Evolutionary conservation across 2,888 invertebrate species (phyloP), one percentile per base, ranked within the genome.

Genomic region (Penaeus monodon): DNA sequence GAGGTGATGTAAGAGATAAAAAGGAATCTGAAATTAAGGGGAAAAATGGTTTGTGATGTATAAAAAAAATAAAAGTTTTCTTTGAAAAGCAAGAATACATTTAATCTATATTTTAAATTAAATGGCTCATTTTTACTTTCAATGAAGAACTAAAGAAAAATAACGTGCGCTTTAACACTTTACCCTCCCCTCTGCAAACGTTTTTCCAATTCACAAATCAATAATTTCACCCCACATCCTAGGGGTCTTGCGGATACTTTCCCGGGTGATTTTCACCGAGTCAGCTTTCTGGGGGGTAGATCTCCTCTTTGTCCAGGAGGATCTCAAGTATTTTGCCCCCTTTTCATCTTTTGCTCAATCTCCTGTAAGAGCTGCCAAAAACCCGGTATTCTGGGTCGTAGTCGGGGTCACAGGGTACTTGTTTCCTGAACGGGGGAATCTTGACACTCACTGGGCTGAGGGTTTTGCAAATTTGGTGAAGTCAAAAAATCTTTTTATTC

Each of bases 341-440:
- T 44, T n/a, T 57, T 77, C 12, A 82, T 82, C 17, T 64, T 70
- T 14, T 64, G 8, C 1, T 70, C 29, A 22, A 83, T 79, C 64
- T 87, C 79, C 64, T 82, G 20, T 24, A 87, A 14, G 14, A 87
- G 81, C 73, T 87, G 57, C 29, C 79, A 74, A 14, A 79, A 24
- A 14, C 49, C 8, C 27, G 79, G 49, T 79, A 49, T 29, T 87
- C 86, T 57, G 86, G 86, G 29, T 87, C 86, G 77, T 87, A 79
- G 14, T 87, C 74, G 20, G 86, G 86, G 73, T 87, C 86, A 27
- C 49, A 33, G 1, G 83, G 79, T 29, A 83, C 79, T 83, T 87
- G 83, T 29, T 73, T n/a, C 29, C 83, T 70, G 74, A 87, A 87
- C n/a, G 3, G 81, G n/a, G 24, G 81, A 76, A 10, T 66, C 57